Percentiles rank a stretch among this genome's conserved stretches.
Conservation (phyloP, 2,113 vertebrate genomes). For the Tonatia bakeri region DNA sequence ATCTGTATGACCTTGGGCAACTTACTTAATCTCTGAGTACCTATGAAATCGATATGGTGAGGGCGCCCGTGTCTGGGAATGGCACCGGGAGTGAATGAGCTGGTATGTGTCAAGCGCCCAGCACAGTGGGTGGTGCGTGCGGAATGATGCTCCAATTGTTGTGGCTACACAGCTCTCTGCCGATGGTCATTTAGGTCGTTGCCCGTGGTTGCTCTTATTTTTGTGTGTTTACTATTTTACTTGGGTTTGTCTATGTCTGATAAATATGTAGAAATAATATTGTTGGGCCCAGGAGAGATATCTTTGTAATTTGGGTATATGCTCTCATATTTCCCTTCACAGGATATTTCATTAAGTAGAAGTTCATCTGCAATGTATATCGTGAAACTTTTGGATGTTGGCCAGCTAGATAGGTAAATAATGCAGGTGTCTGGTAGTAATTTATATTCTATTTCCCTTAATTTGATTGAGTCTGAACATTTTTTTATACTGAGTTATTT, state of each 20-base stretch:
- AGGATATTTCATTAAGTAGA: conserved; percentile 32
- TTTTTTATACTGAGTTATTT: not conserved
- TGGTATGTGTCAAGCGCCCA: not conserved
- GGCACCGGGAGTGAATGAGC: not conserved
- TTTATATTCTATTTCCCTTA: conserved; percentile 48
- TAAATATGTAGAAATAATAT: not conserved
- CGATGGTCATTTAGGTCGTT: not conserved
- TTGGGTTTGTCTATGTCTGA: not conserved
- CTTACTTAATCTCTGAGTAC: not conserved
- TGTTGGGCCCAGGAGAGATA: not conserved
- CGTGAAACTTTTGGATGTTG: conserved; percentile 27
- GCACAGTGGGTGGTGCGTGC: rapidly evolving
- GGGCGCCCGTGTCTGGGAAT: not conserved
- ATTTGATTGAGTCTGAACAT: not conserved
- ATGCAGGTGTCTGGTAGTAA: not conserved
- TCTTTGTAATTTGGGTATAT: conserved; percentile 26
- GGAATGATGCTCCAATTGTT: not conserved
- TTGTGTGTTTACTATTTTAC: not conserved
- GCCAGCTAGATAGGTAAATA: conserved; percentile 20
- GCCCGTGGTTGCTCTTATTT: not conserved
- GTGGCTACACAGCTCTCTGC: rapidly evolving
- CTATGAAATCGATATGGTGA: not conserved
- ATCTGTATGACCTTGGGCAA: not conserved
- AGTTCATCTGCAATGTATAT: not conserved
- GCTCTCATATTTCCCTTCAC: conserved; percentile 14